Evolutionary conservation across 2,113 vertebrate species (phyloP).

Genomic region (Motacilla tschutschensis): DNA sequence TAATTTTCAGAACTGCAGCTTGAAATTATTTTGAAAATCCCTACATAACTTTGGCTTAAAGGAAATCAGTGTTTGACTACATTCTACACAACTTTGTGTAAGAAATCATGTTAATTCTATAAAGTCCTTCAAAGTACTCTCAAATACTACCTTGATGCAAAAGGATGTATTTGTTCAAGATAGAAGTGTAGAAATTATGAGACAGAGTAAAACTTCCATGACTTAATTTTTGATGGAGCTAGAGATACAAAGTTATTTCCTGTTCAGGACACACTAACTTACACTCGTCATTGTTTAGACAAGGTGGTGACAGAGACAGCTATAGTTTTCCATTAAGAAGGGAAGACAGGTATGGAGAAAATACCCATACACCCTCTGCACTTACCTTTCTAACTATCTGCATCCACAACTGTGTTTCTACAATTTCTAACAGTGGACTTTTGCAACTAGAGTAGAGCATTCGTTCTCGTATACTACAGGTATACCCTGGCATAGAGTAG

Average conservation of each 20-base stretch:
- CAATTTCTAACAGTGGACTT: slow-evolving; percentile 87
- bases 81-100: not conserved
- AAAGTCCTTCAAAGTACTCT: not conserved
- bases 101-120: not conserved
- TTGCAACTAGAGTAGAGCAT: slow-evolving; percentile 99
- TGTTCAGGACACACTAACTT: not conserved
- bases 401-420: slow-evolving; percentile 84
- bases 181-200: not conserved
- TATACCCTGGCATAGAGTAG: slow-evolving; percentile 97
- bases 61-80: not conserved
- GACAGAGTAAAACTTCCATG: not conserved
- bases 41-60: not conserved
- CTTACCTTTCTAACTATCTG: slow-evolving; percentile 89
- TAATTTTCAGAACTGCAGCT: not conserved
- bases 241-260: not conserved
- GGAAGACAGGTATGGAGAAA: not conserved
- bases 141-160: not conserved
- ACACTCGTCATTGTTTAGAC: not conserved
- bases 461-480: slow-evolving; percentile 92
- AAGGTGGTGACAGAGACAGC: not conserved
- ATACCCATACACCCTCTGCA: not conserved
- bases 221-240: not conserved
- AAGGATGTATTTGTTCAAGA: not conserved
- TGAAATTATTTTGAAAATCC: not conserved
- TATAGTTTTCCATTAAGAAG: not conserved